Evolutionary conservation across 2,113 vertebrate species (phyloP).

Genomic region (Zingel zingel): DNA sequence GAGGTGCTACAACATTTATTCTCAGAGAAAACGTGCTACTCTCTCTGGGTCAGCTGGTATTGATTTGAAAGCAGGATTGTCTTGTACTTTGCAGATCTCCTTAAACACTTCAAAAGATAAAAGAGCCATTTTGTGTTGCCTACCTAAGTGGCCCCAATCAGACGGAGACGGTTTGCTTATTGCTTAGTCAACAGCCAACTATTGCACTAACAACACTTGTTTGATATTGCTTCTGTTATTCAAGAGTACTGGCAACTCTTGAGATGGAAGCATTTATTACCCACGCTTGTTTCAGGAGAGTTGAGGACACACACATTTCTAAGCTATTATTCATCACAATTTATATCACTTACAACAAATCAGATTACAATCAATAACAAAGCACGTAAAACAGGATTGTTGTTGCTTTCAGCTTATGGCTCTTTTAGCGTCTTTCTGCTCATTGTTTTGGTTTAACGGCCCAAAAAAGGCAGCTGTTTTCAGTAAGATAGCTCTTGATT

Average conservation of each 20-base stretch:
- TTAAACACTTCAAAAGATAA: constrained; percentile 33
- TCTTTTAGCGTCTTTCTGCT: neutral
- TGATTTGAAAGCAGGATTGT: neutral
- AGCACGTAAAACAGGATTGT: neutral
- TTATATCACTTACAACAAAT: neutral
- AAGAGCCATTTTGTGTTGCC: constrained; percentile 23
- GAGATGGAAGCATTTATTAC: neutral
- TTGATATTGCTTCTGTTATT: constrained; percentile 32
- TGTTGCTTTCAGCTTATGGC: neutral
- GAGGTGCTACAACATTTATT: constrained; percentile 1
- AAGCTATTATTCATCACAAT: neutral
- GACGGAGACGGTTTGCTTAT: constrained; percentile 20
- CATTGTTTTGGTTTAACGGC: neutral
- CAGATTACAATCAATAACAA: neutral
- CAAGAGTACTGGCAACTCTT: constrained; percentile 3
- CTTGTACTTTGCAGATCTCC: neutral
- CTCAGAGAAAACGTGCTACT: neutral
- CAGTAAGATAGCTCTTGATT: neutral
- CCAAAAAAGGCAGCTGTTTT: neutral
- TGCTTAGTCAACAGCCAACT: constrained; percentile 15
- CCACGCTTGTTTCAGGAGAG: neutral
- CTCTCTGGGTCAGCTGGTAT: constrained; percentile 16
- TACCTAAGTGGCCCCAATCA: constrained; percentile 33
- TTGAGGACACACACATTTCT: neutral
- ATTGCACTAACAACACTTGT: constrained; percentile 9